Evolutionary conservation across 2,888 invertebrate genomes (phyloP), one percentile per base, ranked within the genome.

Genomic region (Plusia festucae): DNA sequence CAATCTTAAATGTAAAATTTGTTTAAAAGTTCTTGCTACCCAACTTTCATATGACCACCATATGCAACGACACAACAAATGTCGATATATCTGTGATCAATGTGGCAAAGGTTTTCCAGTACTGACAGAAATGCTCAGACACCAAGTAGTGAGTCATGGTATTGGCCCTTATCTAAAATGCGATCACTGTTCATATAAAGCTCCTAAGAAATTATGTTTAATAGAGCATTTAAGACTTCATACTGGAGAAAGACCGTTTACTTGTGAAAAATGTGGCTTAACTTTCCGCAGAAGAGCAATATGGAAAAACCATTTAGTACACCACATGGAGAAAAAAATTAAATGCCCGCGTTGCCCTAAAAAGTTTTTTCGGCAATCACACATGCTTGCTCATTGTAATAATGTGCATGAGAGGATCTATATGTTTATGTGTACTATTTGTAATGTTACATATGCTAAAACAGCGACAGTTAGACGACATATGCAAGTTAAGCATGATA

Each of bases 201-300:
- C 93, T 1, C 85, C 90, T 0, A 82, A 87, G 40, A 88, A 85
- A 32, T 73, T 87, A 18, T 89, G 88, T 27, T 76, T 95, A 53
- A 86, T 85, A 0, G 94, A 93, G 82, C 94, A 95, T 70, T 85
- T 88, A 27, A 67, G 94, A 11, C 58, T 93, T 5, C 95, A 95
- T 61, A 91, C 94, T 0, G 94, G 94, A 0, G 94, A 94, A 67
- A 68, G 94, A 24, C 95, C 95, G 0, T 94, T 91, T 32, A 85
- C 93, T 0, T 95, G 95, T 73, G 93, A 94, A 1, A 90, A 91
- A 66, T 95, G 95, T 18, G 94, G 94, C 0, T 68, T 93, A 2
- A 93, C 93, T 0, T 95, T 94, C 82, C 88, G 93, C 0, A 82
- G 93, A 63, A 82, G 86, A 60, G 90, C 88, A 0, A 89, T 93